Evolutionary conservation across 2,888 invertebrate genomes (phyloP).

Genomic region (Andrena marginata): DNA sequence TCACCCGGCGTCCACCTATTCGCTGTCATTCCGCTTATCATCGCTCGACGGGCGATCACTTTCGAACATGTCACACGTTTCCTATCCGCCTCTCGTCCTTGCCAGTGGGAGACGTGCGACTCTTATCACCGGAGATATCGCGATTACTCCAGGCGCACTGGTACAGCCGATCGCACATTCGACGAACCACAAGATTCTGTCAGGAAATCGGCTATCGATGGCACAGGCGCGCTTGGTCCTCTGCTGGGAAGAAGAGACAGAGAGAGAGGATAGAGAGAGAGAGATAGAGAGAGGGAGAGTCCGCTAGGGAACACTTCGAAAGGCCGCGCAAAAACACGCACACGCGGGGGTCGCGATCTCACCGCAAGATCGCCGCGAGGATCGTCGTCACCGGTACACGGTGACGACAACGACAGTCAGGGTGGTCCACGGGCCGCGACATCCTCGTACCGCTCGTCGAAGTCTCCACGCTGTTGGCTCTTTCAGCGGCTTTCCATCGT

Average conservation of each 20-base stretch:
- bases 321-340: conserved; percentile 12
- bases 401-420: conserved; percentile 74
- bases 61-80: conserved; percentile 18
- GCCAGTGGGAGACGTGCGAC: background rate
- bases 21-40: conserved; percentile 39
- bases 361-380: conserved; percentile 57
- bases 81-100: conserved; percentile 15
- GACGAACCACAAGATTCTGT: conserved; percentile 25
- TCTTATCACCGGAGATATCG: background rate
- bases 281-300: too few relatives aligned
- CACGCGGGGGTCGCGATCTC: conserved; percentile 45
- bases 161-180: background rate
- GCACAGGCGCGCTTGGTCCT: background rate
- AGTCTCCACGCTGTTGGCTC: conserved; percentile 62
- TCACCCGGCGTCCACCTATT: conserved; percentile 25
- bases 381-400: conserved; percentile 68
- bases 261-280: too few relatives aligned
- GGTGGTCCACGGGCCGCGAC: conserved; percentile 71
- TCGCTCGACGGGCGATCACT: conserved; percentile 46
- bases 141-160: background rate
- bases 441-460: conserved; percentile 72
- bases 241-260: background rate
- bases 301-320: background rate
- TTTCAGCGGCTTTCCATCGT: background rate
- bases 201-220: background rate